Base-by-base conservation (phyloP, 2,113 vertebrate genomes). In the Fukomys damarensis region DNA sequence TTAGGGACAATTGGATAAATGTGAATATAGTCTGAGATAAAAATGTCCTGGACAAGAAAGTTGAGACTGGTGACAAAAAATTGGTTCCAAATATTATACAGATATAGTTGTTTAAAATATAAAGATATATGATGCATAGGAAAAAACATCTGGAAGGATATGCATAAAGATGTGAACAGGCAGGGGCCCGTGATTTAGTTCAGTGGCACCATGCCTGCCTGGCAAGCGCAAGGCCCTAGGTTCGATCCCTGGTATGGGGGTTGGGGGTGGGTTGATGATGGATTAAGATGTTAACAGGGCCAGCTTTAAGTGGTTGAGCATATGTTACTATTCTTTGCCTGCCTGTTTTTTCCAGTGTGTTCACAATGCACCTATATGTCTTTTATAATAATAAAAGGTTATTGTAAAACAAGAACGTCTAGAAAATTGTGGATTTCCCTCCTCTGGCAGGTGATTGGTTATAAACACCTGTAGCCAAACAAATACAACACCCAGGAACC, bases 331-430 rank as follows among this genome's bases (percentile, higher is more conserved):
- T 86, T 35, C 93, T 93, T 91, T 80, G 28, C 43, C 94, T 66
- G 22, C 80, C 91, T 85, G 59, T 43, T 43, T 72, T 77, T 95
- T 93, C 88, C 43, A 56, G 35, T 43, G 43, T 83, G 22, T 52
- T 68, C 32, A 49, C 32, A 63, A 56, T 74, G 41, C 17, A 86
- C 32, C 91, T 89, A 41, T 10, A 41, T 56, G 61, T 63, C 26
- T 92, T 93, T 38, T 84, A 24, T 63, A 72, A 77, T 79, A 94
- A 92, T 22, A 77, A 93, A 92, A 96, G 9, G 7, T 83, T 82
- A 81, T 82, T 88, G 89, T 84, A 88, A 96, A 95, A 68, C 22
- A 58, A 74, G n/a, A 81, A 83, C 52, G 61, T 54, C 22, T 85
- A 83, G 93, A 83, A 74, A 88, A 95, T 11, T 63, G 4, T 46